Conservation (phyloP, 1,140 invertebrate species). For the Cydia strobilella region DNA sequence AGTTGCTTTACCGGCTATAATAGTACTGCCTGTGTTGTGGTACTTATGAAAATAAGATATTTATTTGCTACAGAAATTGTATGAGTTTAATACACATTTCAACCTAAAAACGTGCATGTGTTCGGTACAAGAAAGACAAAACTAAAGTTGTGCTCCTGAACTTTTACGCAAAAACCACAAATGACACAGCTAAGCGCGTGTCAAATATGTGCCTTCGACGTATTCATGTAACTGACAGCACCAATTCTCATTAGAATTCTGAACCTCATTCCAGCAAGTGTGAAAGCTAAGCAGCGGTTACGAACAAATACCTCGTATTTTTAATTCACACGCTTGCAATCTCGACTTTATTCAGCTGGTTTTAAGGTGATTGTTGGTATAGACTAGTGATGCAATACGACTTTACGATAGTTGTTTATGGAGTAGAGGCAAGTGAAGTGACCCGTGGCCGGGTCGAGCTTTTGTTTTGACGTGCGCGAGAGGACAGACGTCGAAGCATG, state of each 20-base stretch:
- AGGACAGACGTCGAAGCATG: constrained; percentile 17
- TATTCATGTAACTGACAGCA: constrained; percentile 6
- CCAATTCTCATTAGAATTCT: constrained; percentile 21
- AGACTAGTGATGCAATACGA: not conserved
- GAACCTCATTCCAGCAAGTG: constrained; percentile 13
- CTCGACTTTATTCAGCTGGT: not conserved
- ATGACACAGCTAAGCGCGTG: not conserved
- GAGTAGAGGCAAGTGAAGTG: constrained; percentile 18
- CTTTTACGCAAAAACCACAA: not conserved
- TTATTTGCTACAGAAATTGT: no score
- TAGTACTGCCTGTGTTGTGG: no score
- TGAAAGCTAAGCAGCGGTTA: constrained; percentile 20
- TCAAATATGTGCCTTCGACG: constrained; percentile 12
- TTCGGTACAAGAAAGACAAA: not conserved
- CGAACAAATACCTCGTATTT: not conserved
- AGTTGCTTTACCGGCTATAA: no score
- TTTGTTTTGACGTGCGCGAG: constrained; percentile 14
- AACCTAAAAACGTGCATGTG: no score
- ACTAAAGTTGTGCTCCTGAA: not conserved
- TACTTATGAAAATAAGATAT: no score
- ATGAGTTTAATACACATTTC: no score
- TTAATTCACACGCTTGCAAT: not conserved
- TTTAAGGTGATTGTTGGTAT: not conserved
- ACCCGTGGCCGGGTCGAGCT: constrained; percentile 14
- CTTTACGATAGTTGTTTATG: not conserved